Evolutionary conservation across 23 tunicate species (phyloP).

Genomic region (Halocynthia aurantium): DNA sequence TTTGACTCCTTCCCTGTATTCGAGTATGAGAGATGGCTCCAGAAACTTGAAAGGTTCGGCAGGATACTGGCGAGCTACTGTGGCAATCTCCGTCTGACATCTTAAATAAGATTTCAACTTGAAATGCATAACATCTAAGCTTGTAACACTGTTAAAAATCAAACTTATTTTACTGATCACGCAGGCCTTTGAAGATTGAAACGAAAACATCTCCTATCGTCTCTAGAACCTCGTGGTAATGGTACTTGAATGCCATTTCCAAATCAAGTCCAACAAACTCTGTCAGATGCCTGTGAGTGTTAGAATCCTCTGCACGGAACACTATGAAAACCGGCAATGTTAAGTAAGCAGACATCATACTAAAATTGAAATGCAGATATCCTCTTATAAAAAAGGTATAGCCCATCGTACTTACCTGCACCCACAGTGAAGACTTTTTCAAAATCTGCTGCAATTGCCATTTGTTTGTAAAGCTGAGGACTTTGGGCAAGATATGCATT

Average conservation of each 20-base stretch:
- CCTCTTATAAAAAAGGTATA: too few relatives aligned
- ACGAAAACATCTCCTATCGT: constrained; percentile 94
- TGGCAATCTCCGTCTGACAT: constrained; percentile 80
- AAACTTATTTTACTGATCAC: constrained; percentile 49
- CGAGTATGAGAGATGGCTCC: constrained; percentile 87
- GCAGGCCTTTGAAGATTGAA: constrained; percentile 88
- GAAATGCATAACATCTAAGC: background rate
- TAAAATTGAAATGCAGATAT: too few relatives aligned
- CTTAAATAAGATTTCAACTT: constrained; percentile 10
- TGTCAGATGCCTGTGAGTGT: constrained; percentile 97
- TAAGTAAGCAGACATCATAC: too few relatives aligned
- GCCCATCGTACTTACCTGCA: constrained; percentile 46
- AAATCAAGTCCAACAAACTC: constrained; percentile 98
- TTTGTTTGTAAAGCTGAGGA: constrained; percentile 99
- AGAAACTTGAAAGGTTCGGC: constrained; percentile 94
- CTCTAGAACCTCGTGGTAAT: constrained; percentile 92
- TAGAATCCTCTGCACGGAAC: constrained; percentile 98
- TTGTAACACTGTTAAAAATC: background rate
- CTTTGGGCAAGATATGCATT: constrained; percentile 94
- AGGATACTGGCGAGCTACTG: constrained; percentile 85
- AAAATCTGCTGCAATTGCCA: constrained; percentile 99
- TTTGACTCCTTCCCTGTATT: constrained; percentile 93
- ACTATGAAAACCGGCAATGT: constrained; percentile 17
- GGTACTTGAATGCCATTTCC: constrained; percentile 97
- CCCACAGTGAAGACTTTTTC: constrained; percentile 95